Conservation (phyloP, 2,113 vertebrate species). For the Rhodinocichla rosea region DNA sequence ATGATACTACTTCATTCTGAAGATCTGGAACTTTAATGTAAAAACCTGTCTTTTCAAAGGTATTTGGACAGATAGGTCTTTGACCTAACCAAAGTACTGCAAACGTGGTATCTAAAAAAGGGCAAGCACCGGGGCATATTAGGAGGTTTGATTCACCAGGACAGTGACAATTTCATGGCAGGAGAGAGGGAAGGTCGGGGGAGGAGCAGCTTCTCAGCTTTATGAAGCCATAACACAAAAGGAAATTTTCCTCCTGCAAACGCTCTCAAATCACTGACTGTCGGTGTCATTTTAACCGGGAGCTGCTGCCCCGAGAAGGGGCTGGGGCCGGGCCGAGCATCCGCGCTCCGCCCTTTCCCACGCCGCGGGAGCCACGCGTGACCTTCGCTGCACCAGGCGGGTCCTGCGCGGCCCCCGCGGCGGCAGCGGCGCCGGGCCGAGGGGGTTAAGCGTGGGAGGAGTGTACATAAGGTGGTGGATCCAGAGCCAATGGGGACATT, state of each 20-base stretch:
- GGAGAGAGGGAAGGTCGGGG: not conserved
- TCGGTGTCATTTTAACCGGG: fast-evolving
- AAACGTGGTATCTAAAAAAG: not conserved
- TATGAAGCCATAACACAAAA: not conserved
- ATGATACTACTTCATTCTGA: not conserved
- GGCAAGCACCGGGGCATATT: fast-evolving
- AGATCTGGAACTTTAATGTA: not conserved
- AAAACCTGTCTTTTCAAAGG: not conserved
- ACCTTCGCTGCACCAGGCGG: not conserved
- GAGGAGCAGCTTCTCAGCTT: not conserved
- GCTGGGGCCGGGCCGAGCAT: not conserved
- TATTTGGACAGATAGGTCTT: not conserved
- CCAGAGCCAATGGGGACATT: slow-evolving; percentile 36
- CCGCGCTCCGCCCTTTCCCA: not conserved
- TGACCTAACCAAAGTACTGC: not conserved
- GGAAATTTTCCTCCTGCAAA: not conserved
- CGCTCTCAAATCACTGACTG: fast-evolving
- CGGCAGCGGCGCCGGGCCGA: not conserved
- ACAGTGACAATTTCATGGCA: not conserved
- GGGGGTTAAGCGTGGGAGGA: slow-evolving; percentile 56
- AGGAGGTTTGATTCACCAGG: not conserved
- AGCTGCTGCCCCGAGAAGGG: not conserved
- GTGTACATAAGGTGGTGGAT: slow-evolving; percentile 44
- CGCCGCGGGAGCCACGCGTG: not conserved
- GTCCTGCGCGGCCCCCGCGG: not conserved